Percentiles rank a stretch among this genome's conserved stretches.
Conservation (phyloP, 2,888 invertebrate genomes). For the Megamerina dolium region DNA sequence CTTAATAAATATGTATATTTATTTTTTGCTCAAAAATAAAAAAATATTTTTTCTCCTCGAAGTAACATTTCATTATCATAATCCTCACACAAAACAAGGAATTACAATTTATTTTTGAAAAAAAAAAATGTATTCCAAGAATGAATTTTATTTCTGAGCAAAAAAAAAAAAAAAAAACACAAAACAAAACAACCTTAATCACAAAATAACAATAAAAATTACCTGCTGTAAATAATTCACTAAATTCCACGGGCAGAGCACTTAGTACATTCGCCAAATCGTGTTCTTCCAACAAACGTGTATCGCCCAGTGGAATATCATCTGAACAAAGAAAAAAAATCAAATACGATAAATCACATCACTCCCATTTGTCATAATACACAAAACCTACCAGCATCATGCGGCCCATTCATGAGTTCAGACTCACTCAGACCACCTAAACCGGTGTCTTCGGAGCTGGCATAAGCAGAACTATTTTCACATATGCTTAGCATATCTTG, state of each 20-base stretch:
- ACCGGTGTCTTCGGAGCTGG: conserved; percentile 59
- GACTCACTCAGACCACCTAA: conserved; percentile 57
- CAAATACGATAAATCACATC: conserved; percentile 2
- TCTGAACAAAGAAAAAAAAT: conserved; percentile 37
- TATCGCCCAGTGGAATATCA: conserved; percentile 53
- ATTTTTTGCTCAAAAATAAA: no score
- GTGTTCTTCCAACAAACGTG: conserved; percentile 62
- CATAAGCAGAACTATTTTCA: conserved; percentile 59
- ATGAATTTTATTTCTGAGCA: no score
- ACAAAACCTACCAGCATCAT: conserved; percentile 44
- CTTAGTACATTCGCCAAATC: conserved; percentile 74
- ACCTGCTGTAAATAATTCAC: conserved; percentile 73
- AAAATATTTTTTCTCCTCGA: no score
- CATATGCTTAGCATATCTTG: conserved; percentile 50
- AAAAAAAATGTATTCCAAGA: no score
- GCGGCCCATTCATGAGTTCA: conserved; percentile 54
- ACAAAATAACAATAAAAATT: no score
- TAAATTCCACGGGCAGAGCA: conserved; percentile 74
- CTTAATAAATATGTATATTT: no score
- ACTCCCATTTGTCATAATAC: neutral
- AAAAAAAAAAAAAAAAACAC: neutral
- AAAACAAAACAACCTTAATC: conserved; percentile 1
- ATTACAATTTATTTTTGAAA: no score
- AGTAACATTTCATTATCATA: no score
- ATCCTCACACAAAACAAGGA: no score